Evolutionary conservation across 2,113 vertebrate species (phyloP), one percentile per base, ranked within the genome.

Genomic region (Hemiprocne comata): DNA sequence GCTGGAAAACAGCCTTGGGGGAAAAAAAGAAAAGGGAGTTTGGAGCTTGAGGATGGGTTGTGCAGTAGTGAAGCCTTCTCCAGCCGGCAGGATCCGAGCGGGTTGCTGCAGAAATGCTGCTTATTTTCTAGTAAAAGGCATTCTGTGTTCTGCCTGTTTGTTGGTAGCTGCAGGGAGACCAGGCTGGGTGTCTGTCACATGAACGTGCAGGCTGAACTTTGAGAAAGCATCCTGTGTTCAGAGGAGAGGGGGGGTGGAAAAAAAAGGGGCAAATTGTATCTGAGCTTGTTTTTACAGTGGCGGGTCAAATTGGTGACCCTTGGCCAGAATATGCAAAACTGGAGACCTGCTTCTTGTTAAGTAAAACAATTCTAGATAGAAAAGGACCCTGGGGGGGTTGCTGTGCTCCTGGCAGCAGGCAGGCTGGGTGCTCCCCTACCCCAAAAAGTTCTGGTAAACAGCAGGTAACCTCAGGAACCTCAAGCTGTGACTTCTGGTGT

Each of bases 21-120:
- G 12, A 7, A 17, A 13, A 24, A 26, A 34, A 6, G 31, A 34
- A 2, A 20, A 31, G 5, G 25, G 51, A 7, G 6, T 65, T 73
- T 7, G 18, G 74, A 36, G 38, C 50, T 34, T 1, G 19, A 20
- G 33, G 2, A 0, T 2, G 6, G 50, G 23, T 69, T 1, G 0
- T 33, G 69, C 29, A 34, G 2, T 4, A 46, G 44, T 2, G 0
- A 62, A 77, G 20, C 28, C 31, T 54, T 48, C 51, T 48, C n/a
- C 0, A 2, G 23, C 12, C 36, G 4, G 24, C 58, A 28, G 18
- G 34, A 17, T 9, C 60, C 16, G 71, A 28, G 36, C 7, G 3
- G 5, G 10, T 38, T 1, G 10, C 65, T 71, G 46, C 28, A 78
- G 83, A 48, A 74, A 6, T 2, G 19, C 54, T 34, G 31, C 50